phyloP scores from a whole-genome alignment of 2,888 invertebrate genomes.

The Acrobeloides nanus region DNA sequence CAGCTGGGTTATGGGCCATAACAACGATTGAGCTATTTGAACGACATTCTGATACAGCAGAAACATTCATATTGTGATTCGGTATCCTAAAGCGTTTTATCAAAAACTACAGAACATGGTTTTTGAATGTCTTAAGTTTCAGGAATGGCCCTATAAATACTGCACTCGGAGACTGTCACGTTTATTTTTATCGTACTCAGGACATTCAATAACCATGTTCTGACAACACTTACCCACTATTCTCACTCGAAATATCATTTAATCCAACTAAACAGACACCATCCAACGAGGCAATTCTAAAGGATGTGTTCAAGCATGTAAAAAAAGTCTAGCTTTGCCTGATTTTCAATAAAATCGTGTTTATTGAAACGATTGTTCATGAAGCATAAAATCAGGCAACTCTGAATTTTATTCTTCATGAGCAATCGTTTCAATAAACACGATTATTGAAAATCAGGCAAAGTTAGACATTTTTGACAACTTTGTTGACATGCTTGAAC shows the following conservation, averaged over 20 bases:
- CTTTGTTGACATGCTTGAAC: no score
- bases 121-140: conserved; percentile 4
- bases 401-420: no score
- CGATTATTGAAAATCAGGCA: no score
- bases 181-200: no score
- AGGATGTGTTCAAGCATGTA: no score
- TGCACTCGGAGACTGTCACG: no score
- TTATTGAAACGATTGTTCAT: conserved; percentile 12
- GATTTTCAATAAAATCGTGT: no score
- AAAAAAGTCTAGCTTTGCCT: no score
- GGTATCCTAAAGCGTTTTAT: conserved; percentile 13
- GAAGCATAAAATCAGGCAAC: conserved; percentile 2
- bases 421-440: no score
- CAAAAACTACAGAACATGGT: not conserved
- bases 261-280: conserved; percentile 55
- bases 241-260: conserved; percentile 55
- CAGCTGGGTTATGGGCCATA: conserved; percentile 56
- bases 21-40: conserved; percentile 47
- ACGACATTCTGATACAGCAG: conserved; percentile 47
- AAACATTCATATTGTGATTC: conserved; percentile 54
- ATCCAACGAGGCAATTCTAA: conserved; percentile 27
- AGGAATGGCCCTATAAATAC: no score
- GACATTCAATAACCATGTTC: no score
- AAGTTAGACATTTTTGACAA: no score
- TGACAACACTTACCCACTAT: conserved; percentile 32